phyloP scores from a whole-genome alignment of 2,797 vertebrate genomes.

The Microcaecilia unicolor region DNA sequence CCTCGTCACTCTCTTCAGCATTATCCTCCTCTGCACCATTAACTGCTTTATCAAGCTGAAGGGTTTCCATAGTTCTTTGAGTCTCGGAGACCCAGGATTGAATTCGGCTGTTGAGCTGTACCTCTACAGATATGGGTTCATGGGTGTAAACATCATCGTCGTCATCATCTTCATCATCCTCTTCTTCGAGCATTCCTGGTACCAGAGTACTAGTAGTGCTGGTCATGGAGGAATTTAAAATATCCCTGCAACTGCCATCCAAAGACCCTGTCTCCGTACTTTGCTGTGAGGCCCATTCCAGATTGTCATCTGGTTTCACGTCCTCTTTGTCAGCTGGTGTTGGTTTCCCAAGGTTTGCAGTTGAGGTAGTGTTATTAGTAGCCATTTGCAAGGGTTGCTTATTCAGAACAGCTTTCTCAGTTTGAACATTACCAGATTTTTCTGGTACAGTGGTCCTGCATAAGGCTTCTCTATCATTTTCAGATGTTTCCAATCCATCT shows the following conservation, averaged over 20 bases:
- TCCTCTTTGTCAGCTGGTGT: slow-evolving; percentile 65
- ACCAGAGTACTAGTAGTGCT: slow-evolving; percentile 95
- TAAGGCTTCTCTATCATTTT: slow-evolving; percentile 57
- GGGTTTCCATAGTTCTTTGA: slow-evolving; percentile 84
- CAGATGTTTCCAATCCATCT: slow-evolving; percentile 75
- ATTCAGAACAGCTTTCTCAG: slow-evolving; percentile 12
- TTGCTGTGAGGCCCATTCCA: slow-evolving; percentile 94
- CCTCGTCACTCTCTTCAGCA: slow-evolving; percentile 71
- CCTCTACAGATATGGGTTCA: slow-evolving; percentile 83
- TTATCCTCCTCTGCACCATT: slow-evolving; percentile 80
- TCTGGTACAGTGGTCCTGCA: slow-evolving; percentile 47
- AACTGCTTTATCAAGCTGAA: slow-evolving; percentile 84
- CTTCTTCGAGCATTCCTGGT: slow-evolving; percentile 92
- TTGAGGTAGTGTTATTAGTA: slow-evolving; percentile 22
- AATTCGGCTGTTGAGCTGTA: slow-evolving; percentile 86
- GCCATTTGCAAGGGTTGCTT: slow-evolving; percentile 28
- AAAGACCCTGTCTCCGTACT: slow-evolving; percentile 92
- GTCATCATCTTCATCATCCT: slow-evolving; percentile 83
- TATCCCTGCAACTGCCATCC: slow-evolving; percentile 91
- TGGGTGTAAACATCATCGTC: slow-evolving; percentile 82
- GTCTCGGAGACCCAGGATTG: slow-evolving; percentile 94
- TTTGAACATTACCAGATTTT: slow-evolving; percentile 23
- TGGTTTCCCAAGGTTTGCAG: slow-evolving; percentile 41
- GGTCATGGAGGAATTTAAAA: slow-evolving; percentile 91
- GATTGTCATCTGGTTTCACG: slow-evolving; percentile 74